Evolutionary conservation across 2,113 vertebrate species (phyloP).

Genomic region (Emydura subglobosa): DNA sequence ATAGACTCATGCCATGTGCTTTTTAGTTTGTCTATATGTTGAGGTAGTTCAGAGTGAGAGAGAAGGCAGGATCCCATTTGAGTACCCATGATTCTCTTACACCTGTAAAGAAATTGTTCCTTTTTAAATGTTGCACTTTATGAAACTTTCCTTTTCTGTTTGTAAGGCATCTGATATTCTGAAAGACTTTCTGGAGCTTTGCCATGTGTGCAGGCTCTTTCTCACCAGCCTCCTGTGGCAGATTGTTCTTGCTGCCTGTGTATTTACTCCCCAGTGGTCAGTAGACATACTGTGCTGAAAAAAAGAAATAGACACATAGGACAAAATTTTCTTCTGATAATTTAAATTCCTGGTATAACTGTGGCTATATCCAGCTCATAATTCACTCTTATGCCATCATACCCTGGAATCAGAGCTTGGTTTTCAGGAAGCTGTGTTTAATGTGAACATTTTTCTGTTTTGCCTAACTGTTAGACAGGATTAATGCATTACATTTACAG

Average conservation of each 20-base stretch:
- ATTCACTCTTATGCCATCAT: not conserved
- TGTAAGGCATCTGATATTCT: not conserved
- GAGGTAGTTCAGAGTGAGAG: not conserved
- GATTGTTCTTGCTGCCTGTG: fast-evolving
- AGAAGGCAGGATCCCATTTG: not conserved
- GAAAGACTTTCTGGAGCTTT: not conserved
- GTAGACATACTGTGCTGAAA: not conserved
- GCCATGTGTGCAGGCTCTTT: fast-evolving
- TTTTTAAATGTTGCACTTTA: fast-evolving
- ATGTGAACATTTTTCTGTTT: not conserved
- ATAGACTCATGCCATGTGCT: not conserved
- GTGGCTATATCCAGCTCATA: not conserved
- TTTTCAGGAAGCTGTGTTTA: not conserved
- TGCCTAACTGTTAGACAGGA: not conserved
- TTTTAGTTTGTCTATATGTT: not conserved
- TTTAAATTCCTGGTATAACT: not conserved
- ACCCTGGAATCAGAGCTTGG: not conserved
- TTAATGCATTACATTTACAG: constrained; percentile 7
- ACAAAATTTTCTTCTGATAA: not conserved
- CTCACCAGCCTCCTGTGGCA: not conserved
- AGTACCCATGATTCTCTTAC: not conserved
- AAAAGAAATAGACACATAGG: not conserved
- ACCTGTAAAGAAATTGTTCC: not conserved
- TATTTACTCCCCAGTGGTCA: not conserved
- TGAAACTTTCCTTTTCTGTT: not conserved